Percentiles rank a stretch among this genome's conserved stretches.
phyloP scores from a whole-genome alignment of 2,888 invertebrate species.

The Portevinia maculata region DNA sequence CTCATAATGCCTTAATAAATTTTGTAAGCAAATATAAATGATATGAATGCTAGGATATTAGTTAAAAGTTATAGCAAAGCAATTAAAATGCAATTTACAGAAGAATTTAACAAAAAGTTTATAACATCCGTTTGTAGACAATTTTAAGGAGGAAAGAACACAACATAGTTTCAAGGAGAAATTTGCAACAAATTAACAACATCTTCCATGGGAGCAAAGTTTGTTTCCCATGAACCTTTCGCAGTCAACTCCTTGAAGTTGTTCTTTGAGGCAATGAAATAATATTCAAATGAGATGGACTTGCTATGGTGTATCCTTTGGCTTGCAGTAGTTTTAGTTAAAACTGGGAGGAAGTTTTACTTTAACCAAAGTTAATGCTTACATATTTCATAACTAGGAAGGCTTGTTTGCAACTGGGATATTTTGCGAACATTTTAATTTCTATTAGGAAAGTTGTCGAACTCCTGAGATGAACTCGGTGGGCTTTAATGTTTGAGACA shows the following conservation, averaged over 20 bases:
- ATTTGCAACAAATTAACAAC: slow-evolving; percentile 49
- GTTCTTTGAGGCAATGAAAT: slow-evolving; percentile 41
- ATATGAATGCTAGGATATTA: slow-evolving; percentile 24
- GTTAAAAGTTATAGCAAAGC: slow-evolving; percentile 51
- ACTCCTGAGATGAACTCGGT: no score
- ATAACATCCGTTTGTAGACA: not conserved
- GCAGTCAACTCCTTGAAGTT: slow-evolving; percentile 24
- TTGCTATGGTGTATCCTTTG: slow-evolving; percentile 10
- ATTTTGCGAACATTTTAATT: not conserved
- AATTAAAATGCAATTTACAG: slow-evolving; percentile 69
- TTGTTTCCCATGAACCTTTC: slow-evolving; percentile 25
- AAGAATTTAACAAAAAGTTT: slow-evolving; percentile 44
- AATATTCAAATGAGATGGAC: slow-evolving; percentile 52
- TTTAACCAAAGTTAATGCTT: not conserved
- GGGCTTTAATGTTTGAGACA: no score
- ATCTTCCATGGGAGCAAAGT: slow-evolving; percentile 42
- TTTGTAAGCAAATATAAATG: slow-evolving; percentile 58
- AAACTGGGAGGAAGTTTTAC: not conserved
- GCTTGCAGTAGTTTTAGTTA: slow-evolving; percentile 2
- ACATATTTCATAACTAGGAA: not conserved
- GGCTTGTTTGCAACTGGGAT: not conserved
- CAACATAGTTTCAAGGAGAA: slow-evolving; percentile 44
- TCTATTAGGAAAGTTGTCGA: not conserved
- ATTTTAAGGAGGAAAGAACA: slow-evolving; percentile 1
- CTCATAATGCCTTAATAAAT: slow-evolving; percentile 25